Evolutionary conservation across 2,888 invertebrate species (phyloP).

Genomic region (Pilophorus perplexus): DNA sequence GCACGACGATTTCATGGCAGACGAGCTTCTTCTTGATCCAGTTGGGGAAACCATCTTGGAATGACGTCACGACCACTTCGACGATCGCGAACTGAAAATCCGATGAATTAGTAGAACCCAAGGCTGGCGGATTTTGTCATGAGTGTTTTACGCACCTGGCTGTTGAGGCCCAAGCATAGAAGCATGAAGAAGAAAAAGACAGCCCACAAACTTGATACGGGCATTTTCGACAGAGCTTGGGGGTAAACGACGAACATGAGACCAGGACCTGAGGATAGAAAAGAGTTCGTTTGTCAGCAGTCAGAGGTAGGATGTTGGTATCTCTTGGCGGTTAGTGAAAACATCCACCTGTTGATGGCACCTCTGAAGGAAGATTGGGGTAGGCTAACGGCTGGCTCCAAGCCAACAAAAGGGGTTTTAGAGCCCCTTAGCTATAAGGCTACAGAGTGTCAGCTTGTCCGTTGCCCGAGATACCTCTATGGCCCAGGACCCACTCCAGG

Average conservation of each 20-base stretch:
- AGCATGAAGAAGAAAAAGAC: constrained; percentile 88
- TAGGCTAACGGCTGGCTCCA: too few relatives aligned
- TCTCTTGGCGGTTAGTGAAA: too few relatives aligned
- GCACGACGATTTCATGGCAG: constrained; percentile 81
- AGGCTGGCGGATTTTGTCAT: neutral
- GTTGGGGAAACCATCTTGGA: constrained; percentile 87
- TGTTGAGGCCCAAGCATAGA: constrained; percentile 81
- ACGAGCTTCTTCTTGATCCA: constrained; percentile 79
- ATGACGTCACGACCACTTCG: constrained; percentile 89
- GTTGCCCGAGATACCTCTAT: too few relatives aligned
- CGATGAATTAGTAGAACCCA: neutral
- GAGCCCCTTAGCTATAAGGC: too few relatives aligned
- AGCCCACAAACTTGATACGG: constrained; percentile 85
- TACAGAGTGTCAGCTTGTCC: too few relatives aligned
- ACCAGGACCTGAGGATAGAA: constrained; percentile 65
- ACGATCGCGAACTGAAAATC: constrained; percentile 80
- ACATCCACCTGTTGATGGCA: too few relatives aligned
- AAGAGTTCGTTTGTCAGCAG: too few relatives aligned
- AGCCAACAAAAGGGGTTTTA: too few relatives aligned
- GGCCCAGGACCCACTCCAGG: too few relatives aligned
- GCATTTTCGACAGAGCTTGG: constrained; percentile 90
- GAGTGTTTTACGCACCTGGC: constrained; percentile 62
- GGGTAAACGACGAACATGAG: constrained; percentile 89
- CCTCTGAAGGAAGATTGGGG: too few relatives aligned
- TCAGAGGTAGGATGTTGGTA: too few relatives aligned